Conservation (phyloP, 2,888 invertebrate genomes). For the Xylophagus ater region DNA sequence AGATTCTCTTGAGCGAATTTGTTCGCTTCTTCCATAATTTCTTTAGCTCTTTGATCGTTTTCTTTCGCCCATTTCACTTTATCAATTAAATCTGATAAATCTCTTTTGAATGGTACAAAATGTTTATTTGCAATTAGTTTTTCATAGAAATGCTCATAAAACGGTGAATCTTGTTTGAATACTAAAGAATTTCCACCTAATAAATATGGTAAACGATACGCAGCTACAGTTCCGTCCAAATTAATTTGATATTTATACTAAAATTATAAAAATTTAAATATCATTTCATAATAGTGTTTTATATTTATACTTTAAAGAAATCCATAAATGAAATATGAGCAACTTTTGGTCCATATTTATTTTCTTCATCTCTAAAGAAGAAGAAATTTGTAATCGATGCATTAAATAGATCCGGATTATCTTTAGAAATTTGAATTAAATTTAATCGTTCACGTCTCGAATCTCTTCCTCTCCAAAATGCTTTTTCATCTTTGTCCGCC, state of each 20-base stretch:
- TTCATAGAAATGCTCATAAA: constrained; percentile 88
- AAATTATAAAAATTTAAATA: constrained; percentile 14
- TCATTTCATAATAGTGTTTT: not conserved
- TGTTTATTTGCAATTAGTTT: constrained; percentile 65
- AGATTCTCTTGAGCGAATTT: constrained; percentile 65
- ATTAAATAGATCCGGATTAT: constrained; percentile 71
- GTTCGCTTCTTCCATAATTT: constrained; percentile 55
- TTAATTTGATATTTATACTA: constrained; percentile 93
- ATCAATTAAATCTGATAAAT: constrained; percentile 70
- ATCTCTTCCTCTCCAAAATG: constrained; percentile 90
- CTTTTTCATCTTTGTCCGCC: constrained; percentile 60
- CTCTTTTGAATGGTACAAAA: constrained; percentile 68
- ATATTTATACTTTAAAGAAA: constrained; percentile 72
- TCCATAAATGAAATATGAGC: constrained; percentile 81
- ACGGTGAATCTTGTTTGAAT: constrained; percentile 87
- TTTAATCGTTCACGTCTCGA: constrained; percentile 74
- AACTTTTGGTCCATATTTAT: constrained; percentile 75
- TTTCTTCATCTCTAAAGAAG: constrained; percentile 77
- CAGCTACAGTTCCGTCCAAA: constrained; percentile 93
- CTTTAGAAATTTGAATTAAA: constrained; percentile 64
- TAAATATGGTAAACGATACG: constrained; percentile 87
- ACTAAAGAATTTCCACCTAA: constrained; percentile 78
- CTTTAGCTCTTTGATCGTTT: constrained; percentile 55
- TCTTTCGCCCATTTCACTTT: constrained; percentile 65
- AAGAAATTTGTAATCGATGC: constrained; percentile 92